Conservation (phyloP, 1,140 invertebrate species). For the Archivesica marissinica region DNA sequence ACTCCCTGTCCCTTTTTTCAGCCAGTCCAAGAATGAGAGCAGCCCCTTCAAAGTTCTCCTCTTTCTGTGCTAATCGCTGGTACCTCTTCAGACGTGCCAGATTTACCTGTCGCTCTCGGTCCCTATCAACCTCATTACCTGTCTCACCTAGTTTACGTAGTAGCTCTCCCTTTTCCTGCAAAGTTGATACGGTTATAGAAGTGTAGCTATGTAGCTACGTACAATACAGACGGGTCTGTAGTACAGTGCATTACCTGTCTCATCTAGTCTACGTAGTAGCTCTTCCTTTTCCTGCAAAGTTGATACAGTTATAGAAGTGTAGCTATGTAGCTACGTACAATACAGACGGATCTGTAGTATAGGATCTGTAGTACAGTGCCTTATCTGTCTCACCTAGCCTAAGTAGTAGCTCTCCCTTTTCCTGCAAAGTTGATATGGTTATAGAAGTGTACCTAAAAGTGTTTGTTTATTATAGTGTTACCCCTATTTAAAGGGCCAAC, state of each 20-base stretch:
- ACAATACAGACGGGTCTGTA: not conserved
- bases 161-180: constrained; percentile 76
- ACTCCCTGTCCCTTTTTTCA: constrained; percentile 67
- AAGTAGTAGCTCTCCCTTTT: constrained; percentile 74
- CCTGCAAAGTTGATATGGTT: constrained; percentile 63
- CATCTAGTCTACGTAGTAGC: constrained; percentile 69
- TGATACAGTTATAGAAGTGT: not conserved
- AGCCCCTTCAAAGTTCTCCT: constrained; percentile 79
- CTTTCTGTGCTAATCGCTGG: constrained; percentile 71
- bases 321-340: not conserved
- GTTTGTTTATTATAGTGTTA: too few relatives aligned
- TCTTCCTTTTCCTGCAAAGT: constrained; percentile 75
- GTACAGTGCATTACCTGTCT: constrained; percentile 68
- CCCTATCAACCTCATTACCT: constrained; percentile 66
- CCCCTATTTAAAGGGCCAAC: too few relatives aligned
- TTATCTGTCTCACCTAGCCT: constrained; percentile 54
- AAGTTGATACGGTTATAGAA: not conserved
- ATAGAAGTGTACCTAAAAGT: not conserved
- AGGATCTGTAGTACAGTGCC: too few relatives aligned
- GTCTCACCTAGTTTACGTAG: constrained; percentile 67
- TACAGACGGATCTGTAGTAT: not conserved
- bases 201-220: not conserved
- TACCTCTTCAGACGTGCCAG: constrained; percentile 74
- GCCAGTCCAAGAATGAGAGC: constrained; percentile 74
- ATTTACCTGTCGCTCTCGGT: constrained; percentile 70